These are phyloP conservation scores for Heliconius ethilla DNA, from an alignment of 2,888 invertebrate species.

Conservation along the genomic window DNA sequence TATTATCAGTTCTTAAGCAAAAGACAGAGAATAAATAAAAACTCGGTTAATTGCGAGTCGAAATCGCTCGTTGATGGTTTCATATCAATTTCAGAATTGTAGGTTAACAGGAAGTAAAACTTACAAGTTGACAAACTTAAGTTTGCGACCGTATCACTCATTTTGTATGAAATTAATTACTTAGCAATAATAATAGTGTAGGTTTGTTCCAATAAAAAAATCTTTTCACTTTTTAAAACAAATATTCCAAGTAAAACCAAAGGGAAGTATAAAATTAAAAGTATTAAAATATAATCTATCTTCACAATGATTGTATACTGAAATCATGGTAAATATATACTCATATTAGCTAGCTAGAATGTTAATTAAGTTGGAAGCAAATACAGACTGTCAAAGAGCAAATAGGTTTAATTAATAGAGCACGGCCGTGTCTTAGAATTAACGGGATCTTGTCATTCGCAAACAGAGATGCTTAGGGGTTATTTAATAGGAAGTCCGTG, in stretches of 20 bases:
- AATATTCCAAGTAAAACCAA: no score
- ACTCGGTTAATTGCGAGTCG: neutral
- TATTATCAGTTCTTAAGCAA: no score
- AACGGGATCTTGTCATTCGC: constrained; percentile 64
- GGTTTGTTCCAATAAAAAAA: no score
- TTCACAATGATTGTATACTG: constrained; percentile 37
- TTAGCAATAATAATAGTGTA: neutral
- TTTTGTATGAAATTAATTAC: neutral
- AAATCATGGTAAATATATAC: constrained; percentile 43
- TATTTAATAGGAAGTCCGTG: constrained; percentile 43
- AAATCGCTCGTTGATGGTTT: no score
- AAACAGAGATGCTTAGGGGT: constrained; percentile 50
- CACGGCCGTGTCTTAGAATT: constrained; percentile 65
- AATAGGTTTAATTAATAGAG: constrained; percentile 78
- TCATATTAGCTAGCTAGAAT: constrained; percentile 53
- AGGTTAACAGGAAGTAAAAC: neutral
- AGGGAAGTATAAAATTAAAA: neutral
- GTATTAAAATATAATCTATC: neutral
- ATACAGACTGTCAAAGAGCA: constrained; percentile 71
- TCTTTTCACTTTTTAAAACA: no score
- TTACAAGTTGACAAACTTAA: neutral
- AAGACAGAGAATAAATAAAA: neutral
- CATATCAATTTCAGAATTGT: neutral
- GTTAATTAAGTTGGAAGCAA: constrained; percentile 73
- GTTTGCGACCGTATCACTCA: neutral